Percentiles rank a stretch among this genome's conserved stretches.
These are phyloP conservation scores for Palloptera scutellata DNA, from an alignment of 2,888 invertebrate genomes.

Conservation along the genomic window DNA sequence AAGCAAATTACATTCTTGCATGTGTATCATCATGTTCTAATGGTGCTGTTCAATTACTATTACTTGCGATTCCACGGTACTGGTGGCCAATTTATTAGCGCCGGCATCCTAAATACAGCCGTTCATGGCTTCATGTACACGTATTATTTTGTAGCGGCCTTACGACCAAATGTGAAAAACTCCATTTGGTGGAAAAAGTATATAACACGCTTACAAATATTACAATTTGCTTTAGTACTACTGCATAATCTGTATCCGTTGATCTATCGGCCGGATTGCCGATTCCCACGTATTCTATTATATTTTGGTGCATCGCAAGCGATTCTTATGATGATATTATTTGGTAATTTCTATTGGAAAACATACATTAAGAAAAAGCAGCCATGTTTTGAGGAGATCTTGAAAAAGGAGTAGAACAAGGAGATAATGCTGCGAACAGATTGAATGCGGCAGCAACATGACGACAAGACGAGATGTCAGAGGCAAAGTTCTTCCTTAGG, in stretches of 20 bases:
- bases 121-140: conserved; percentile 27
- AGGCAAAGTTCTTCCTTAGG: no score
- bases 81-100: conserved; percentile 9
- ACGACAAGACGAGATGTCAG: no score
- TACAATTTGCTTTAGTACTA: conserved; percentile 14
- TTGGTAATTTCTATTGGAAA: conserved; percentile 20
- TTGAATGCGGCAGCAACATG: no score
- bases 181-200: conserved; percentile 20
- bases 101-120: not conserved
- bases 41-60: not conserved
- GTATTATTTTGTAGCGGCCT: conserved; percentile 22
- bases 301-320: conserved; percentile 6
- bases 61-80: conserved; percentile 4
- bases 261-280: conserved; percentile 14
- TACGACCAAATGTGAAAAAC: not conserved
- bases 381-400: no score
- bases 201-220: conserved; percentile 21
- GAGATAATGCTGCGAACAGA: no score
- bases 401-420: no score
- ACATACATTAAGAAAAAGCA: conserved; percentile 5
- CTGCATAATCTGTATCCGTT: conserved; percentile 21
- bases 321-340: conserved; percentile 8
- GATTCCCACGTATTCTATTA: conserved; percentile 10
- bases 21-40: conserved; percentile 23
- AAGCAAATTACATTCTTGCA: conserved; percentile 27